A percentile compares a stretch with the other conserved stretches of the same genome.
These are phyloP conservation scores for Pogonocichla stellata DNA, from an alignment of 2,113 vertebrate species.

Conservation along the genomic window DNA sequence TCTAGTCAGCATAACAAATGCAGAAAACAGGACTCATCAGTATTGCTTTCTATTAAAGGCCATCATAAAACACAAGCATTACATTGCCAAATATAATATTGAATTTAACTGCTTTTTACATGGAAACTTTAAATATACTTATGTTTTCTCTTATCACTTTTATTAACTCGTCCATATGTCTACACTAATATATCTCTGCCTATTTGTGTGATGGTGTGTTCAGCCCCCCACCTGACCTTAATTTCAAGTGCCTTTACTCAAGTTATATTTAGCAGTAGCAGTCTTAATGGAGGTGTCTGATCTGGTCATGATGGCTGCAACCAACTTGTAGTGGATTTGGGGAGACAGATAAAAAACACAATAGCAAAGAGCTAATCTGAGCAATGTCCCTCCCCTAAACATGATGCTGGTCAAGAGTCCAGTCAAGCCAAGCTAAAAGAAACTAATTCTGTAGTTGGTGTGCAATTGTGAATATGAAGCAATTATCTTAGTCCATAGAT, in stretches of 20 bases:
- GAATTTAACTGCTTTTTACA: background rate
- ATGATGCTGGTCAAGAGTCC: background rate
- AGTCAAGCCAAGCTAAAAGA: background rate
- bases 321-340: accelerated
- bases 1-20: background rate
- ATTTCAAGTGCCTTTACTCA: background rate
- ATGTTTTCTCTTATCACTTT: background rate
- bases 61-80: background rate
- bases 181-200: background rate
- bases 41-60: background rate
- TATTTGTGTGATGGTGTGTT: background rate
- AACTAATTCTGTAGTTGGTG: background rate
- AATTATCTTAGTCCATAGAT: background rate
- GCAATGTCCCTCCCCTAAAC: background rate
- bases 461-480: background rate
- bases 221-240: background rate
- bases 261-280: background rate
- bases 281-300: accelerated
- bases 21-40: background rate
- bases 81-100: background rate
- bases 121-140: background rate
- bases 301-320: background rate
- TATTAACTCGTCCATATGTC: background rate
- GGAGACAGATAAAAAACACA: background rate
- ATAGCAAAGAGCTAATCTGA: background rate